phyloP scores from a whole-genome alignment of 2,797 vertebrate genomes.

The Sebastiscus albofasciatus region DNA sequence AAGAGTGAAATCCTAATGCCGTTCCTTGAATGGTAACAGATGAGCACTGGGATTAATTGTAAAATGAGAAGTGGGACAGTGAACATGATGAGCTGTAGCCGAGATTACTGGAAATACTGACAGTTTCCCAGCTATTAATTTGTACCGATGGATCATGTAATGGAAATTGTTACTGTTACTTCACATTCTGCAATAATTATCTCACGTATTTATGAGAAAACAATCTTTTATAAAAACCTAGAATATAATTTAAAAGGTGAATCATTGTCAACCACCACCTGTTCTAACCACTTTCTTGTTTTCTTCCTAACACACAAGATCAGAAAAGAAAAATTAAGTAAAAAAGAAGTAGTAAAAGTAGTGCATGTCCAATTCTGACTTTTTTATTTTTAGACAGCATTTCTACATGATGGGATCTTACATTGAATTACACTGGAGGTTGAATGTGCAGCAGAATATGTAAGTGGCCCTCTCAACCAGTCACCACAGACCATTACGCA shows the following conservation, averaged over 20 bases:
- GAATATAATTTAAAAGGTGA: neutral
- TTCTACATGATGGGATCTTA: neutral
- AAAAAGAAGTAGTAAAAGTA: neutral
- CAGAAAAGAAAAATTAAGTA: neutral
- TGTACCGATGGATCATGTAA: slow-evolving; percentile 21
- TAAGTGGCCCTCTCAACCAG: slow-evolving; percentile 8
- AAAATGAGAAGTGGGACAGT: slow-evolving; percentile 34
- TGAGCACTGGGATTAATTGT: slow-evolving; percentile 54
- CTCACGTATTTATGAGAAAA: slow-evolving; percentile 36
- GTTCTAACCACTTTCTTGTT: neutral
- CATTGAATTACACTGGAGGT: slow-evolving; percentile 3
- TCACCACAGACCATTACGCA: slow-evolving; percentile 22
- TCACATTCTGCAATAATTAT: slow-evolving; percentile 17
- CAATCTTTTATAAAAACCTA: neutral
- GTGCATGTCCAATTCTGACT: neutral
- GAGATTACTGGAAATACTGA: slow-evolving; percentile 65
- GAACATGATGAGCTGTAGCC: slow-evolving; percentile 39
- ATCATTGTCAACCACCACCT: neutral
- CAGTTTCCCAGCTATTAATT: slow-evolving; percentile 38
- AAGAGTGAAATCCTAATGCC: slow-evolving; percentile 35
- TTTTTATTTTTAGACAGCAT: neutral
- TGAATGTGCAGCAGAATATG: slow-evolving; percentile 14
- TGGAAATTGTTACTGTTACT: slow-evolving; percentile 53
- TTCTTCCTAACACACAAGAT: neutral
- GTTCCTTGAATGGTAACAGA: slow-evolving; percentile 58